These are phyloP conservation scores for Cataglyphis hispanica DNA, from an alignment of 1,140 invertebrate species.

Conservation along the genomic window DNA sequence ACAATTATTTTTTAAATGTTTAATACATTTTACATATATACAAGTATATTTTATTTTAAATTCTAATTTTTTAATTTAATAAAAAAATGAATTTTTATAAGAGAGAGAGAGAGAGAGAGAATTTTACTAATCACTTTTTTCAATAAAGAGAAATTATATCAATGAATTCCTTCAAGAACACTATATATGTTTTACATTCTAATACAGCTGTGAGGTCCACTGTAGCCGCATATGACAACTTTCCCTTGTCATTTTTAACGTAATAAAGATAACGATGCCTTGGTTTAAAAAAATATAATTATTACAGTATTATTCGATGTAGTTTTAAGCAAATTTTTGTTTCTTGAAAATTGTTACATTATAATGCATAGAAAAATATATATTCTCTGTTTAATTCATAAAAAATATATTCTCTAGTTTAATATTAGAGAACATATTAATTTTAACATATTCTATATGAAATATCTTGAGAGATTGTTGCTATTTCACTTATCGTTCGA, in stretches of 20 bases:
- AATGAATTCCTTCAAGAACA: constrained; percentile 95
- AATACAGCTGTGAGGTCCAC: constrained; percentile 94
- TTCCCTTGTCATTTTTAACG: constrained; percentile 94
- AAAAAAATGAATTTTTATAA: too few relatives aligned
- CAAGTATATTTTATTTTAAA: constrained; percentile 17
- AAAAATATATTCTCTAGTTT: too few relatives aligned
- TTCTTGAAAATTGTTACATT: background rate
- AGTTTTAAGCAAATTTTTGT: background rate
- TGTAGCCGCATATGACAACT: constrained; percentile 95
- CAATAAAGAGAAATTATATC: constrained; percentile 54
- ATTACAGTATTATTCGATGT: background rate
- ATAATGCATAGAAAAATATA: background rate
- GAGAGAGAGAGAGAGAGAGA: too few relatives aligned
- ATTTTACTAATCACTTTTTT: too few relatives aligned
- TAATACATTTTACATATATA: constrained; percentile 3
- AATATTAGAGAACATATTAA: background rate
- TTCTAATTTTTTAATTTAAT: background rate
- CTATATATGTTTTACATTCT: constrained; percentile 95
- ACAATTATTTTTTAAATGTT: constrained; percentile 13
- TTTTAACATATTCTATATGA: background rate
- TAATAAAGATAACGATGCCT: constrained; percentile 96
- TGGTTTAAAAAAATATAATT: constrained; percentile 88
- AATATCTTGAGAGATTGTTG: constrained; percentile 2
- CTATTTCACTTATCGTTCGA: constrained; percentile 91
- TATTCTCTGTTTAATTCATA: background rate